A percentile compares a stretch with the other conserved stretches of the same genome.
Evolutionary conservation across 2,113 vertebrate species (phyloP).

Genomic region (Gasterosteus aculeatus): DNA sequence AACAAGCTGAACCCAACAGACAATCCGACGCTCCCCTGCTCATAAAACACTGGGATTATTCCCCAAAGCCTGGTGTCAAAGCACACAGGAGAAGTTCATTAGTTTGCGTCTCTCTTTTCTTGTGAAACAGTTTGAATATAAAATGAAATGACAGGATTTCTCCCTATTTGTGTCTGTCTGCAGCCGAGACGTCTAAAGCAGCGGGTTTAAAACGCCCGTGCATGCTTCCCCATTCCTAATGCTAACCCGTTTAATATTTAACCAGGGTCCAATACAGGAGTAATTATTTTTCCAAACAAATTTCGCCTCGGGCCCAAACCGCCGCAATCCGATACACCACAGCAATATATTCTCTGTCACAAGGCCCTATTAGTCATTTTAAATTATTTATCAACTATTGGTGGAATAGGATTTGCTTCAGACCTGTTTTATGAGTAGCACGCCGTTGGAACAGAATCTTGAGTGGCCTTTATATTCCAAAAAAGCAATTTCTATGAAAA

Average conservation of each 20-base stretch:
- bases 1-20: conserved; percentile 65
- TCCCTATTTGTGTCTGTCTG: conserved; percentile 7
- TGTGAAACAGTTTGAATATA: conserved; percentile 43
- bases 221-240: conserved; percentile 65
- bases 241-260: conserved; percentile 81
- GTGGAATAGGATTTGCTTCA: conserved; percentile 72
- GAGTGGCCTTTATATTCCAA: conserved; percentile 35
- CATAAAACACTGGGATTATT: conserved; percentile 70
- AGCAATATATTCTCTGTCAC: conserved; percentile 73
- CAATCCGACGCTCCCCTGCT: conserved; percentile 55
- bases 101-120: conserved; percentile 35
- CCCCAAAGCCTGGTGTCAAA: conserved; percentile 48
- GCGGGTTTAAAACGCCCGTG: conserved; percentile 32
- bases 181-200: conserved; percentile 20
- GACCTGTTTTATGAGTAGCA: conserved; percentile 52
- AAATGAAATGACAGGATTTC: conserved; percentile 11
- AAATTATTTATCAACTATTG: conserved; percentile 80
- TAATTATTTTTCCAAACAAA: conserved; percentile 86
- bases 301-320: conserved; percentile 75
- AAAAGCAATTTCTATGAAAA: conserved; percentile 38
- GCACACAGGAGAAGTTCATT: conserved; percentile 58
- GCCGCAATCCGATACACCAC: conserved; percentile 74
- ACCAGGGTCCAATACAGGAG: conserved; percentile 77
- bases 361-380: conserved; percentile 81
- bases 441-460: conserved; percentile 44